Base-by-base conservation (phyloP, 2,797 vertebrate genomes). In the Lutjanus argentimaculatus region DNA sequence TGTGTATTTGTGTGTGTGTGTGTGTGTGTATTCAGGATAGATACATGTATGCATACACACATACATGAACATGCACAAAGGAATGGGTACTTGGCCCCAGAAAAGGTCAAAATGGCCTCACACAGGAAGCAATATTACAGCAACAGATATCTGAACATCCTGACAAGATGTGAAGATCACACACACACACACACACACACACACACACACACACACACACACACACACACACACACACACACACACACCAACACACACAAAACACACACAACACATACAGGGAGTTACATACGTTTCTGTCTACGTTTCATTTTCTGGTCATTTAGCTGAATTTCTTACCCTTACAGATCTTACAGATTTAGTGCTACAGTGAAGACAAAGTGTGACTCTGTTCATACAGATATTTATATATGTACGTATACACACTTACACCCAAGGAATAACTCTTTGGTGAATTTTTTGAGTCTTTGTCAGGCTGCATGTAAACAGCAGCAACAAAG, bases 71-170 rank as follows among this genome's bases (percentile, higher is more conserved):
- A 74, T 10, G 45, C 36, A 58, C 43, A 66, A 56, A 65, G 13
- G 53, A 16, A 36, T 22, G 19, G 57, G 15, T 63, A 62, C 51
- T 72, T 56, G 59, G 68, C 43, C 73, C 43, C 22, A 55, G 40
- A 61, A 83, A 85, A 86, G 84, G 81, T 89, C 83, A 87, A 69
- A 61, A 22, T 53, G 43, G n/a, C 53, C 66, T 66, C 40, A 13
- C 21, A 79, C 40, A 77, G 85, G 78, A 89, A 79, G 42, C 57
- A 62, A 80, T 72, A 53, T 80, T 17, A 79, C 45, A 49, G 51
- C 49, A 51, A 57, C 40, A 72, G 85, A 90, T 49, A 75, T 45
- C 22, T 48, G n/a, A 40, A 66, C 57, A 66, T 87, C 67, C 49
- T 77, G 36, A 75, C 16, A 56, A 22, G 40, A 63, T 62, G 14